Evolutionary conservation across 1,140 invertebrate genomes (phyloP).

Genomic region (Drepana arcuata): DNA sequence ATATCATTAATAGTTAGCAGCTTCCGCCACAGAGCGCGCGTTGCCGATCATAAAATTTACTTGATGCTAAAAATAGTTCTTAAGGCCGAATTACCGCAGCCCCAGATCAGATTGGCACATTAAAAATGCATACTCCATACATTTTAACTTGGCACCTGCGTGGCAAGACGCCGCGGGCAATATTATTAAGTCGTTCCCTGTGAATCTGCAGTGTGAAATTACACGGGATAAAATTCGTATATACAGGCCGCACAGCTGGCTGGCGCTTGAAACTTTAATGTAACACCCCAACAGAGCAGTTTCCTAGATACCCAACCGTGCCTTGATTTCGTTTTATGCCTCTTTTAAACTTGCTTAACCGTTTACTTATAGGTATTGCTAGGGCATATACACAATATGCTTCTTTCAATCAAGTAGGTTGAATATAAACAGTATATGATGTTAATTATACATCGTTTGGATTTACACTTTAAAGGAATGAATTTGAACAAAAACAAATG

Average conservation of each 20-base stretch:
- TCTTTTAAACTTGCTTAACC: constrained; percentile 19
- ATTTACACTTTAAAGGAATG: too few relatives aligned
- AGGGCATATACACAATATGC: not conserved
- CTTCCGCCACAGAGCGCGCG: too few relatives aligned
- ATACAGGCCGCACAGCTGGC: constrained; percentile 32
- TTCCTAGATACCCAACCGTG: constrained; percentile 32
- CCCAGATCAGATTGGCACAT: too few relatives aligned
- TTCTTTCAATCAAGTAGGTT: too few relatives aligned
- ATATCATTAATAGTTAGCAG: constrained; percentile 6
- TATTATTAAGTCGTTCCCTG: constrained; percentile 34
- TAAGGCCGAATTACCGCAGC: constrained; percentile 8
- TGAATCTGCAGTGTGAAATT: constrained; percentile 54
- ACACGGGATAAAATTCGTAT: constrained; percentile 39
- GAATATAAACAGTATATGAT: too few relatives aligned
- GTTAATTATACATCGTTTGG: too few relatives aligned
- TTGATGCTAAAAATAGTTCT: too few relatives aligned
- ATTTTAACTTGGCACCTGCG: constrained; percentile 5
- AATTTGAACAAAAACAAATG: too few relatives aligned
- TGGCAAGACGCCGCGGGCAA: constrained; percentile 11
- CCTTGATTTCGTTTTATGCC: constrained; percentile 44
- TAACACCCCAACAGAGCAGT: constrained; percentile 30
- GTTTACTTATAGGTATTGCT: constrained; percentile 13
- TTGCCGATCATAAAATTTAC: too few relatives aligned
- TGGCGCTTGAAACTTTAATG: constrained; percentile 50
- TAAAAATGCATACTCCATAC: constrained; percentile 6